Evolutionary conservation across 2,888 invertebrate species (phyloP).

Genomic region (Ethmia dodecea): DNA sequence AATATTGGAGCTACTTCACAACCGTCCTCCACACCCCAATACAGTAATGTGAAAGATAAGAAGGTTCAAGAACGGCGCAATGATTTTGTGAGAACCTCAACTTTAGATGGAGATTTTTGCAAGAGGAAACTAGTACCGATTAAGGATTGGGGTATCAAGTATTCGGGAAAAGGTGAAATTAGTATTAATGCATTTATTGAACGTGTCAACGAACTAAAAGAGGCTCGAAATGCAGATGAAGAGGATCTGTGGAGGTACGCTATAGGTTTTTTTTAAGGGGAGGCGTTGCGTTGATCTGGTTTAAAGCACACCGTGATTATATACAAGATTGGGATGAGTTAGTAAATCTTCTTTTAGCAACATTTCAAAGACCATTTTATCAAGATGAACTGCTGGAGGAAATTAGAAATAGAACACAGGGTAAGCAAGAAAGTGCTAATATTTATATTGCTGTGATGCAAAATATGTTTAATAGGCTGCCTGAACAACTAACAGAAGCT

Average conservation of each 20-base stretch:
- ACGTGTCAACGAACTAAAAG: conserved; percentile 7
- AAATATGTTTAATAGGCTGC: conserved; percentile 9
- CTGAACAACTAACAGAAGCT: conserved; percentile 1
- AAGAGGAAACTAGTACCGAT: conserved; percentile 7
- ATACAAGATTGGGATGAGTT: conserved; percentile 1
- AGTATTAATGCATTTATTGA: conserved; percentile 11
- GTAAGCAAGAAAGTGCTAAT: conserved; percentile 2
- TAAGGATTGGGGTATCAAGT: conserved; percentile 9
- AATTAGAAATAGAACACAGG: conserved; percentile 8
- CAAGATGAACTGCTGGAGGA: conserved; percentile 9
- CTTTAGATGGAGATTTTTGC: neutral
- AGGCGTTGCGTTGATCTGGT: conserved; percentile 8
- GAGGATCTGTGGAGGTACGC: conserved; percentile 9
- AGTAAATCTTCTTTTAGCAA: neutral
- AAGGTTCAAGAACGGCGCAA: neutral
- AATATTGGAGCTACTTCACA: too few species aligned
- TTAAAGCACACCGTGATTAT: conserved; percentile 1
- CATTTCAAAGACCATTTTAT: conserved; percentile 7
- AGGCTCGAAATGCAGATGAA: conserved; percentile 6
- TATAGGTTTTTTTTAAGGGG: conserved; percentile 5
- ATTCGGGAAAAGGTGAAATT: conserved; percentile 1
- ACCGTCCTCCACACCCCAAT: too few species aligned
- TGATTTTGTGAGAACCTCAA: neutral
- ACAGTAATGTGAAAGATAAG: neutral
- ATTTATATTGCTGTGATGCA: conserved; percentile 7